These are phyloP conservation scores for Aporrectodea caliginosa DNA, from an alignment of 1,140 invertebrate genomes.

Conservation along the genomic window DNA sequence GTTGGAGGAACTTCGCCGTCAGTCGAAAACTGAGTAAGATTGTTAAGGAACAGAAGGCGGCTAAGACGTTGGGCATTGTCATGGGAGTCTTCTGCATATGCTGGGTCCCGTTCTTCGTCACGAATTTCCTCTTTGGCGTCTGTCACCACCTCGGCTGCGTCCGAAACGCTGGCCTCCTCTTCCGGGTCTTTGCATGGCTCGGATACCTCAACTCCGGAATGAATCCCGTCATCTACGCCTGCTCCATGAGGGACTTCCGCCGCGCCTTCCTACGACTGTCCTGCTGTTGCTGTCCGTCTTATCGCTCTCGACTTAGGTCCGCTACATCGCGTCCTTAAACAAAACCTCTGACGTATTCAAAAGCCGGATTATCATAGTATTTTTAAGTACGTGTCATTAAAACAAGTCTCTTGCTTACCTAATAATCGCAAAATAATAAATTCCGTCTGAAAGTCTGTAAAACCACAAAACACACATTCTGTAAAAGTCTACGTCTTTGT, in stretches of 20 bases:
- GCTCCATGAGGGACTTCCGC: constrained; percentile 91
- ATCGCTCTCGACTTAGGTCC: too few species aligned
- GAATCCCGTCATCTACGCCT: constrained; percentile 96
- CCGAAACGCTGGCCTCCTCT: constrained; percentile 23
- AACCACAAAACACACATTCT: too few species aligned
- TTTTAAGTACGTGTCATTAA: too few species aligned
- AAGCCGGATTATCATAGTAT: too few species aligned
- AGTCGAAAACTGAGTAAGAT: constrained; percentile 82
- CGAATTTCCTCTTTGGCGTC: constrained; percentile 34
- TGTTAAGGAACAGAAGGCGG: constrained; percentile 57
- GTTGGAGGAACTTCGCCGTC: constrained; percentile 56
- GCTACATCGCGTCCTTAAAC: too few species aligned
- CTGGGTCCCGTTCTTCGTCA: constrained; percentile 40
- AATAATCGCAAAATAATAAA: too few species aligned
- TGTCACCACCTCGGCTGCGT: constrained; percentile 22
- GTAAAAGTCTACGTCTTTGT: too few species aligned
- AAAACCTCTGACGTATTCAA: too few species aligned
- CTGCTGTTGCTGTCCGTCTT: constrained; percentile 21
- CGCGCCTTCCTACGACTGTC: constrained; percentile 59
- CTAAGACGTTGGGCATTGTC: constrained; percentile 52
- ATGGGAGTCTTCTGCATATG: constrained; percentile 40
- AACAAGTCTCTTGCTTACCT: too few species aligned
- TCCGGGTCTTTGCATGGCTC: constrained; percentile 64
- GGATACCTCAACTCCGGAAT: constrained; percentile 68
- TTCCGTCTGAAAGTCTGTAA: too few species aligned